These are phyloP conservation scores for Urocitellus parryii DNA, from an alignment of 2,113 vertebrate genomes.

Conservation along the genomic window DNA sequence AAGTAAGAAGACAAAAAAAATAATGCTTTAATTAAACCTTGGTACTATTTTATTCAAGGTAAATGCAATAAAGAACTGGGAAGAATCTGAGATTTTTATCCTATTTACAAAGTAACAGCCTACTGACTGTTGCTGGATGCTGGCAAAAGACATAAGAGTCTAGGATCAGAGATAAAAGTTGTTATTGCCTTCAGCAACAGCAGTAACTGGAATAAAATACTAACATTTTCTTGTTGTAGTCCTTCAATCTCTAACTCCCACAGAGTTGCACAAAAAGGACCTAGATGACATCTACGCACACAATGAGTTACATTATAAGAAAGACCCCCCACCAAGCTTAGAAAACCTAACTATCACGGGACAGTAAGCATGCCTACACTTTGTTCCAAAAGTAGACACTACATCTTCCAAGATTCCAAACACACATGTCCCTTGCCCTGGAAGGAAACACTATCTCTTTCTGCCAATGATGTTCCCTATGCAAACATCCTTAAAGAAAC, in stretches of 20 bases:
- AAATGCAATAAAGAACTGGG: neutral
- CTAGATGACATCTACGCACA: neutral
- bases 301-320: neutral
- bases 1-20: conserved; percentile 20
- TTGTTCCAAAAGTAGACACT: neutral
- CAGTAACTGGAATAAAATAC: neutral
- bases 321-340: neutral
- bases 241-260: neutral
- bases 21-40: neutral
- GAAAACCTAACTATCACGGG: neutral
- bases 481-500: neutral
- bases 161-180: neutral
- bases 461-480: neutral
- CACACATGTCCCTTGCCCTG: neutral
- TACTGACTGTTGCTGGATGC: neutral
- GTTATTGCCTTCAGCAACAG: conserved; percentile 1
- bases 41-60: neutral
- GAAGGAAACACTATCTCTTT: neutral
- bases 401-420: neutral
- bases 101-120: neutral
- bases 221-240: neutral
- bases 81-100: conserved; percentile 12
- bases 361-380: neutral
- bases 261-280: neutral
- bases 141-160: neutral